Evolutionary conservation across 2,888 invertebrate species (phyloP).

Genomic region (Leptothorax acervorum): DNA sequence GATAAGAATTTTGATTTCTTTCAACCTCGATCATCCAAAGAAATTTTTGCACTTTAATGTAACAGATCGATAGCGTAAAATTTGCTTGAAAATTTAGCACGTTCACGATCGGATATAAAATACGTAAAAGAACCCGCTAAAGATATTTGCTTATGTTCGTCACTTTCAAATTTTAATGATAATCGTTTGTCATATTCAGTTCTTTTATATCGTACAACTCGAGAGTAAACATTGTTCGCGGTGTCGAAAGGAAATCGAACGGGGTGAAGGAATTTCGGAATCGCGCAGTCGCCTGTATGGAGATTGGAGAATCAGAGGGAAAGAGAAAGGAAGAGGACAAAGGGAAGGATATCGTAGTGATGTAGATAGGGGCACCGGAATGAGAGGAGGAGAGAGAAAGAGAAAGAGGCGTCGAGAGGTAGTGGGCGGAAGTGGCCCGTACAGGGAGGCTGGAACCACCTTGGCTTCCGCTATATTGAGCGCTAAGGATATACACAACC

Average conservation of each 20-base stretch:
- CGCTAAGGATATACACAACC: constrained; percentile 76
- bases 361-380: neutral
- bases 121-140: neutral
- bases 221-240: neutral
- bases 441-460: constrained; percentile 84
- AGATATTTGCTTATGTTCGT: neutral
- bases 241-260: neutral
- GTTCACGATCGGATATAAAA: neutral
- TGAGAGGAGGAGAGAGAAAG: constrained; percentile 13
- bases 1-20: constrained; percentile 58
- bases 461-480: constrained; percentile 85
- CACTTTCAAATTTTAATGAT: neutral
- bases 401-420: constrained; percentile 56
- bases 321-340: constrained; percentile 13
- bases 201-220: neutral
- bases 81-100: neutral
- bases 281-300: neutral
- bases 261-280: constrained; percentile 21
- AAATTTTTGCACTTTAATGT: neutral
- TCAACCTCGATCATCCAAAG: neutral
- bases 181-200: neutral
- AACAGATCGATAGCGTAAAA: neutral
- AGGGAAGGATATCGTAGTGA: constrained; percentile 13
- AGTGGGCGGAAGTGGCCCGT: constrained; percentile 83
- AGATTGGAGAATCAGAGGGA: neutral